Conservation (phyloP, 2,797 vertebrate species). For the Phylloscopus collybita region DNA sequence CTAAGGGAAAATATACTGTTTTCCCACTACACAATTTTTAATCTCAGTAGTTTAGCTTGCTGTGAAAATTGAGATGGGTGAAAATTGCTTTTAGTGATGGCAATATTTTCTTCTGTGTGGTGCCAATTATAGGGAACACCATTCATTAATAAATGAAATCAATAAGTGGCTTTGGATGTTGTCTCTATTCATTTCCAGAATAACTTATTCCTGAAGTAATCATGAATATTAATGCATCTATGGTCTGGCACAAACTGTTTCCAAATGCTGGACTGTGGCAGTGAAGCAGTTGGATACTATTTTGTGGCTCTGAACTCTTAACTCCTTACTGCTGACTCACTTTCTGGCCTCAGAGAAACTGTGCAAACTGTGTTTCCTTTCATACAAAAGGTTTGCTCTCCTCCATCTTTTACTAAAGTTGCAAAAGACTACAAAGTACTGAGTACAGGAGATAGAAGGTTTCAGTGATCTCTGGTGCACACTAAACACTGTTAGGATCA, state of each 20-base stretch:
- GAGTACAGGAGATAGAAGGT: neutral
- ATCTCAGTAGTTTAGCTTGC: neutral
- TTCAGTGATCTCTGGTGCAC: neutral
- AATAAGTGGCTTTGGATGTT: neutral
- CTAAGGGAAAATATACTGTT: neutral
- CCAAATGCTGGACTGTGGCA: neutral
- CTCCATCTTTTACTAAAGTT: neutral
- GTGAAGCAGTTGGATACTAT: neutral
- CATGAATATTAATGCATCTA: neutral
- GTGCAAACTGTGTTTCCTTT: neutral
- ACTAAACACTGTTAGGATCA: neutral
- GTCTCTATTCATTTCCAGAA: constrained; percentile 34
- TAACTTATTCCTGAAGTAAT: neutral
- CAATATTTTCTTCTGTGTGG: neutral
- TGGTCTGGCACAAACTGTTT: neutral
- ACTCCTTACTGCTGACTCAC: neutral
- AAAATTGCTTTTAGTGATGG: neutral
- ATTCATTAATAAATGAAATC: constrained; percentile 1
- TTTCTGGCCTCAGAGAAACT: neutral
- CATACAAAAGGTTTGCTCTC: neutral
- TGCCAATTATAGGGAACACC: constrained; percentile 1
- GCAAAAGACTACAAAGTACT: neutral
- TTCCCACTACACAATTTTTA: neutral
- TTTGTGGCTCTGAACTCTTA: neutral
- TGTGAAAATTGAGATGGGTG: neutral